phyloP scores from a whole-genome alignment of 2,113 vertebrate species.

The Dissostichus mawsoni region DNA sequence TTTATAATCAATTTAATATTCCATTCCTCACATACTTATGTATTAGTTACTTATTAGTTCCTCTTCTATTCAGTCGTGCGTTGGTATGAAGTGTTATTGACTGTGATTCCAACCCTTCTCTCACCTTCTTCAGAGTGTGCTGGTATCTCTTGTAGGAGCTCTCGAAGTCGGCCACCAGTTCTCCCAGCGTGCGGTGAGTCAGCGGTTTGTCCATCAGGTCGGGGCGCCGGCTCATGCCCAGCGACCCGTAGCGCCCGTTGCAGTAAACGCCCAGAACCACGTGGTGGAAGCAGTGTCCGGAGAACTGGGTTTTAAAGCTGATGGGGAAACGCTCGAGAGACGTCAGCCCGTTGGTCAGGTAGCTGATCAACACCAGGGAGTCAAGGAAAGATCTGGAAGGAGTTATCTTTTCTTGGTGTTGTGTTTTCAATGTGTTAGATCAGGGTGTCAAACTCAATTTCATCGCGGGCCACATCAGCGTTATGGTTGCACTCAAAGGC shows the following conservation, averaged over 20 bases:
- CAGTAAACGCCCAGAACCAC: conserved; percentile 96
- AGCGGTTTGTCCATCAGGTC: conserved; percentile 97
- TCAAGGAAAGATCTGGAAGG: conserved; percentile 48
- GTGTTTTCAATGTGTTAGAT: no score
- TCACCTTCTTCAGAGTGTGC: conserved; percentile 92
- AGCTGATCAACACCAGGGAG: conserved; percentile 85
- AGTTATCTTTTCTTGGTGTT: background rate
- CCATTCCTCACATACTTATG: no score
- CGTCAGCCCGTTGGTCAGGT: conserved; percentile 95
- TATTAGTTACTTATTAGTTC: no score
- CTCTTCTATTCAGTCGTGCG: no score
- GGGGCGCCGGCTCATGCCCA: conserved; percentile 95
- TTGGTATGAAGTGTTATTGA: no score
- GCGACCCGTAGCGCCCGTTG: conserved; percentile 91
- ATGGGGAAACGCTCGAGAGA: conserved; percentile 96
- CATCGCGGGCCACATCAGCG: no score
- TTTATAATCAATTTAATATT: no score
- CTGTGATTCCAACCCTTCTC: no score
- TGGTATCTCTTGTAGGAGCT: conserved; percentile 95
- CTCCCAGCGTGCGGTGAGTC: conserved; percentile 92
- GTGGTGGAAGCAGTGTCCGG: conserved; percentile 95
- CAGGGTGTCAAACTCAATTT: no score
- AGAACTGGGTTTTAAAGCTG: conserved; percentile 99
- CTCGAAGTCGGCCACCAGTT: conserved; percentile 97
- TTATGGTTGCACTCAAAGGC: no score